Conservation (phyloP, 1,140 invertebrate genomes). For the Euwallacea similis region DNA sequence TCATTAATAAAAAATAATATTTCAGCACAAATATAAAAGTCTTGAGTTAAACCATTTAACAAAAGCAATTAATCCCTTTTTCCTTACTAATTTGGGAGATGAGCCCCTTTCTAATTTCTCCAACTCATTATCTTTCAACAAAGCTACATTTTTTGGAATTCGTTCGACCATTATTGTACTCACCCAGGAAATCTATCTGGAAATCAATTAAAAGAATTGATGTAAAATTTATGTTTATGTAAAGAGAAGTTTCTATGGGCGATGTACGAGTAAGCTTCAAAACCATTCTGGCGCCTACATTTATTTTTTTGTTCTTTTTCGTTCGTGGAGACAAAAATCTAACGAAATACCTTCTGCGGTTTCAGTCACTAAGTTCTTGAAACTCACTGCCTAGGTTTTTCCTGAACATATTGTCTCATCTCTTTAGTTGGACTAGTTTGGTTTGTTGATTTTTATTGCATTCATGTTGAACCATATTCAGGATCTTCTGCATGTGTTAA, state of each 20-base stretch:
- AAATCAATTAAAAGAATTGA: conserved; percentile 32
- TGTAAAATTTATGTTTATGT: conserved; percentile 30
- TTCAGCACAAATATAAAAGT: too few relatives aligned
- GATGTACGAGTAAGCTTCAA: conserved; percentile 35
- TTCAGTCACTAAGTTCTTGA: too few relatives aligned
- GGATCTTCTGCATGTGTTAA: too few relatives aligned
- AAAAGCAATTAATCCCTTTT: conserved; percentile 17
- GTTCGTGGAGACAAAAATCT: too few relatives aligned
- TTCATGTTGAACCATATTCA: too few relatives aligned
- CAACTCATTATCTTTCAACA: conserved; percentile 21
- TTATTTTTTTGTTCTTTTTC: conserved; percentile 4
- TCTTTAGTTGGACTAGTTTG: too few relatives aligned
- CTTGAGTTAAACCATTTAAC: conserved; percentile 24
- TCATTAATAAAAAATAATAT: too few relatives aligned
- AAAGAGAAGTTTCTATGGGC: conserved; percentile 18
- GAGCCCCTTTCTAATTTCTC: conserved; percentile 25
- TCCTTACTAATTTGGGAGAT: conserved; percentile 24
- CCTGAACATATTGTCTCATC: too few relatives aligned
- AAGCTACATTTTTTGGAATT: conserved; percentile 22
- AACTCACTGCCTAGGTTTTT: too few relatives aligned
- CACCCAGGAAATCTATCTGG: conserved; percentile 16
- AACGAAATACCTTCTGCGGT: too few relatives aligned
- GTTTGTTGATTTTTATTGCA: too few relatives aligned
- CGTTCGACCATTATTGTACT: conserved; percentile 30
- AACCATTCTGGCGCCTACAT: conserved; percentile 23